Conservation (phyloP, 2,113 vertebrate species). For the Percopsis transmontana region DNA sequence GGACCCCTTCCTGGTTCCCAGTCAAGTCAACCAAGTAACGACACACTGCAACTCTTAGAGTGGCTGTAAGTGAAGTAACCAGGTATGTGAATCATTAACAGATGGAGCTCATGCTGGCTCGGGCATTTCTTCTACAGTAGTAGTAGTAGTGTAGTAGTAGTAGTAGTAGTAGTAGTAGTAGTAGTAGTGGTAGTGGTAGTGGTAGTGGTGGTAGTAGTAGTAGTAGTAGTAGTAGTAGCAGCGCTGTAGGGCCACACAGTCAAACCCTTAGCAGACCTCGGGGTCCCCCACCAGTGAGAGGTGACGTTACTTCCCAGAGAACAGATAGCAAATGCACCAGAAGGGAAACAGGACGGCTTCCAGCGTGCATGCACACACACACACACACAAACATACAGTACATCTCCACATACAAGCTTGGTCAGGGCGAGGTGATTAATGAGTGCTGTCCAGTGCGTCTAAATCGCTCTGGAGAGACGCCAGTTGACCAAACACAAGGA, state of each 20-base stretch:
- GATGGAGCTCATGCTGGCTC: constrained; percentile 38
- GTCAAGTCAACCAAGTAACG: too few species aligned
- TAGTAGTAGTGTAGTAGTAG: too few species aligned
- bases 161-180: too few species aligned
- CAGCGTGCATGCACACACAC: constrained; percentile 13
- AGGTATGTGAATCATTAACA: constrained; percentile 50
- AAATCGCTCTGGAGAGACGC: constrained; percentile 70
- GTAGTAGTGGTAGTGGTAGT: too few species aligned
- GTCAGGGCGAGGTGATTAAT: constrained; percentile 70
- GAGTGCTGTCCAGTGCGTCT: constrained; percentile 63
- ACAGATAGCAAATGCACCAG: constrained; percentile 50
- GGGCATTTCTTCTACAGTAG: constrained; percentile 38
- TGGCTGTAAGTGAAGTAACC: background rate
- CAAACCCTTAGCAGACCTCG: constrained; percentile 19
- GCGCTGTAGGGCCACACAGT: constrained; percentile 25
- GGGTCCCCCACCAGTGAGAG: constrained; percentile 1
- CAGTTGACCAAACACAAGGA: constrained; percentile 75
- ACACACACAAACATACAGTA: background rate
- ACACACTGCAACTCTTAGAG: constrained; percentile 18
- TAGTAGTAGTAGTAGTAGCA: too few species aligned
- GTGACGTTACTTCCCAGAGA: constrained; percentile 30
- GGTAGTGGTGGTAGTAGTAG: too few species aligned
- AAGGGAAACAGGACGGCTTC: constrained; percentile 54
- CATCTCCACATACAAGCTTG: constrained; percentile 13
- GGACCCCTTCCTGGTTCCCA: background rate